phyloP scores from a whole-genome alignment of 2,888 invertebrate genomes.

The Pristionchus arcanus region DNA sequence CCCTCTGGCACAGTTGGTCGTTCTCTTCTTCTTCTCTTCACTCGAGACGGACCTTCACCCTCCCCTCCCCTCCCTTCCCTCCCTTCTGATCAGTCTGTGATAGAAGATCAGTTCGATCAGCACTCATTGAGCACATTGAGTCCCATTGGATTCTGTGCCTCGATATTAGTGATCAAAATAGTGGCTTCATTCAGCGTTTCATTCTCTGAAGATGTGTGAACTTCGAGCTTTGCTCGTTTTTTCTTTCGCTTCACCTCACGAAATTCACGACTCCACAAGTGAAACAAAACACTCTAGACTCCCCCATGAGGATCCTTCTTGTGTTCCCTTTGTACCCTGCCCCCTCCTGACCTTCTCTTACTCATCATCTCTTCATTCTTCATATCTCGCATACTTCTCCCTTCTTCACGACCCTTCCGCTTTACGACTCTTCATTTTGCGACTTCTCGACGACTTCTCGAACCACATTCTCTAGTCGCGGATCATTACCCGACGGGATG shows the following conservation, averaged over 20 bases:
- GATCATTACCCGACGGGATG: background rate
- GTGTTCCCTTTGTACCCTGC: background rate
- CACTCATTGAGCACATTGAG: background rate
- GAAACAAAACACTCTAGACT: background rate
- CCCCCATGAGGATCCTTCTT: no score
- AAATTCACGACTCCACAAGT: background rate
- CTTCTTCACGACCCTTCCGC: background rate
- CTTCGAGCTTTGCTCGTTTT: background rate
- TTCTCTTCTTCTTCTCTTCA: background rate
- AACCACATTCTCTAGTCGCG: slow-evolving; percentile 1
- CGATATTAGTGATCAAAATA: no score
- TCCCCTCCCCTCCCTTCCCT: background rate
- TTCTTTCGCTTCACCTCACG: background rate
- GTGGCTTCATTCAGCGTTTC: background rate
- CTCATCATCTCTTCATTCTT: background rate
- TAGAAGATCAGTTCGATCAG: background rate
- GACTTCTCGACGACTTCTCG: background rate
- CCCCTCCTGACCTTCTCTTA: background rate
- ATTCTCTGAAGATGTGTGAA: background rate
- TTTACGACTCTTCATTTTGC: slow-evolving; percentile 2
- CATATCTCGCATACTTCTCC: background rate
- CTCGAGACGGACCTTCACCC: background rate
- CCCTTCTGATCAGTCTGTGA: no score
- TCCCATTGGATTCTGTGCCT: no score
- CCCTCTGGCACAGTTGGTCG: background rate